Evolutionary conservation across 2,797 vertebrate species (phyloP), one percentile per base, ranked within the genome.

Genomic region (Sciaenops ocellatus): DNA sequence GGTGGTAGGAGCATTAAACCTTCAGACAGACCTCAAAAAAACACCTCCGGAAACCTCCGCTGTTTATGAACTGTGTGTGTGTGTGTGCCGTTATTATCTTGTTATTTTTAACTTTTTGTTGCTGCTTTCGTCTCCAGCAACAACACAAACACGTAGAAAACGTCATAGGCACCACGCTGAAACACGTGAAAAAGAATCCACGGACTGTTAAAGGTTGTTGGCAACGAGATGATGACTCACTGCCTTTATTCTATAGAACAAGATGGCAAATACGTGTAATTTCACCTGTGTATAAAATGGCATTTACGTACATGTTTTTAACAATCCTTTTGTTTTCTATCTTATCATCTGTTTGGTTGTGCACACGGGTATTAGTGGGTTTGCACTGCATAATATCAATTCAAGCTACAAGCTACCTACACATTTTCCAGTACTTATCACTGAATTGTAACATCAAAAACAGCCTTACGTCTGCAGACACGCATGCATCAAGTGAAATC

Each of bases 201-300:
- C 6, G 5, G 56, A 51, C 24, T 34, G 4, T 42, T 20, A 18
- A 67, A 69, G 22, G 50, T 22, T 1, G 5, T 1, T 3, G 11
- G 47, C 30, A 56, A 48, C 9, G 38, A 13, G 12, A 70, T 60
- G 24, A 30, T 73, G 63, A 85, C 51, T 74, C 71, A 75, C 22
- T 41, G n/a, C 41, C 30, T 72, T 57, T 48, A 59, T 24, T 59
- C 24, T 50, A 3, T 13, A 42, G 42, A 12, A 46, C 5, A 50
- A 3, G 17, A 57, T 6, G 18, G 28, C 28, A 30, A 30, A 30
- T 6, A 51, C 26, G 34, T 13, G 6, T 34, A 6, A 61, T 61
- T 62, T 41, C 20, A 73, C 20, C 8, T 5, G 6, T 6, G 52
- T 44, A 26, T 64, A 16, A 55, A 47, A 38, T 16, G 6, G 4